phyloP scores from a whole-genome alignment of 2,113 vertebrate species.

The Microtus richardsoni region DNA sequence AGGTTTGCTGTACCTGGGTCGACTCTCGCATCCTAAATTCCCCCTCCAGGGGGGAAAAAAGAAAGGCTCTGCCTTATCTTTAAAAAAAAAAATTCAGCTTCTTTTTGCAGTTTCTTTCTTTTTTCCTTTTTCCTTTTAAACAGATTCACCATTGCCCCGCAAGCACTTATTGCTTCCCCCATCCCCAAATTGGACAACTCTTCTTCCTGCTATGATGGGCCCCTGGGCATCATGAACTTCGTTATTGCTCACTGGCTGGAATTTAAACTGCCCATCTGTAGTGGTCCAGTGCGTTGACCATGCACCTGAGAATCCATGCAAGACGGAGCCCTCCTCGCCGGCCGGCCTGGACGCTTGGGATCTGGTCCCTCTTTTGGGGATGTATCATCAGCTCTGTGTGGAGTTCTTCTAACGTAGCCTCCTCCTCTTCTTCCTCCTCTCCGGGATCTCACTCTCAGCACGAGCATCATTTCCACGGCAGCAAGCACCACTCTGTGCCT shows the following conservation, averaged over 20 bases:
- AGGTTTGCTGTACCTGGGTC: slow-evolving; percentile 76
- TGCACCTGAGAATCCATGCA: slow-evolving; percentile 90
- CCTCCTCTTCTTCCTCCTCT: slow-evolving; percentile 90
- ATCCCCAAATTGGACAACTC: slow-evolving; percentile 52
- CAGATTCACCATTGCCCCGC: slow-evolving; percentile 65
- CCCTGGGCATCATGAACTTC: slow-evolving; percentile 91
- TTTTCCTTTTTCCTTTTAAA: too few species aligned
- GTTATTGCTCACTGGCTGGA: slow-evolving; percentile 82
- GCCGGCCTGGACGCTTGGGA: slow-evolving; percentile 91
- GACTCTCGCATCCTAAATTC: slow-evolving; percentile 77
- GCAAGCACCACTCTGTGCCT: slow-evolving; percentile 92
- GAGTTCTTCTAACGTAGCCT: slow-evolving; percentile 89
- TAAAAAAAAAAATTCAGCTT: not conserved
- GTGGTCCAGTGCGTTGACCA: slow-evolving; percentile 89
- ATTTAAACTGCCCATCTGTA: slow-evolving; percentile 86
- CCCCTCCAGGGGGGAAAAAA: slow-evolving; percentile 66
- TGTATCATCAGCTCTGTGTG: slow-evolving; percentile 91
- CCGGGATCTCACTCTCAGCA: slow-evolving; percentile 89
- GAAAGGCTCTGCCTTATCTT: slow-evolving; percentile 18
- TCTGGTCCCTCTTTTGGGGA: slow-evolving; percentile 93
- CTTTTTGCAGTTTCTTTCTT: not conserved
- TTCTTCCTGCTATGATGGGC: slow-evolving; percentile 87
- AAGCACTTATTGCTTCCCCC: slow-evolving; percentile 69
- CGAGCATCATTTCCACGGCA: slow-evolving; percentile 92
- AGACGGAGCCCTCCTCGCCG: slow-evolving; percentile 84